Evolutionary conservation across 1,140 invertebrate species (phyloP).

Genomic region (Aphelenchoides avenae): DNA sequence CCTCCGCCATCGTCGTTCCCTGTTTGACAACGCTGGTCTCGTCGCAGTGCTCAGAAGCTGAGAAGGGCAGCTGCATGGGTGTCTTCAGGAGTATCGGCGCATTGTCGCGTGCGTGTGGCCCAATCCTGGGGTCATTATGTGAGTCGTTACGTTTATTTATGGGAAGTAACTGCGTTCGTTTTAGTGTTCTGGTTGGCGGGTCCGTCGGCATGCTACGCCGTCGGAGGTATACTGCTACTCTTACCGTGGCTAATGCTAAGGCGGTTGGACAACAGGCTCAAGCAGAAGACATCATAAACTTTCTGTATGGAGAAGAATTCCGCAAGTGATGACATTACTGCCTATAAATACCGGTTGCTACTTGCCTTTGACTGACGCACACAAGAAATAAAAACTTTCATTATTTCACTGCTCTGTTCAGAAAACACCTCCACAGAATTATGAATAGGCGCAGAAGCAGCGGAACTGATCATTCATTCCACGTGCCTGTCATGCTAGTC

Average conservation of each 20-base stretch:
- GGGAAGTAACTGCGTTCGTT: slow-evolving; percentile 17
- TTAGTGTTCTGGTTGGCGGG: slow-evolving; percentile 50
- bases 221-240: slow-evolving; percentile 36
- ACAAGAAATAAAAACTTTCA: no score
- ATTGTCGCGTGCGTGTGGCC: slow-evolving; percentile 14
- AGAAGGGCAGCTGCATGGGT: slow-evolving; percentile 10
- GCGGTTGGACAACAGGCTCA: no score
- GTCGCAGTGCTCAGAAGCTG: slow-evolving; percentile 2
- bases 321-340: no score
- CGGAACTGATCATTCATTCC: no score
- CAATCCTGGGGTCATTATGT: slow-evolving; percentile 14
- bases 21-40: slow-evolving; percentile 15
- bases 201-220: slow-evolving; percentile 32
- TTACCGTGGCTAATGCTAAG: slow-evolving; percentile 34
- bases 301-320: no score
- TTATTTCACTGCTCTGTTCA: no score
- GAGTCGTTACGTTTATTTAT: background rate
- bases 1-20: slow-evolving; percentile 18
- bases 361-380: no score
- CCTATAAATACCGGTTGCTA: no score
- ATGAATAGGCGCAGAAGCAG: no score
- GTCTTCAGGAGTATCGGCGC: slow-evolving; percentile 16
- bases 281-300: no score
- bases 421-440: no score
- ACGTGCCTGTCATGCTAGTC: no score